Percentiles rank a stretch among this genome's conserved stretches.
phyloP scores from a whole-genome alignment of 2,113 vertebrate species.

The Entosphenus tridentatus region DNA sequence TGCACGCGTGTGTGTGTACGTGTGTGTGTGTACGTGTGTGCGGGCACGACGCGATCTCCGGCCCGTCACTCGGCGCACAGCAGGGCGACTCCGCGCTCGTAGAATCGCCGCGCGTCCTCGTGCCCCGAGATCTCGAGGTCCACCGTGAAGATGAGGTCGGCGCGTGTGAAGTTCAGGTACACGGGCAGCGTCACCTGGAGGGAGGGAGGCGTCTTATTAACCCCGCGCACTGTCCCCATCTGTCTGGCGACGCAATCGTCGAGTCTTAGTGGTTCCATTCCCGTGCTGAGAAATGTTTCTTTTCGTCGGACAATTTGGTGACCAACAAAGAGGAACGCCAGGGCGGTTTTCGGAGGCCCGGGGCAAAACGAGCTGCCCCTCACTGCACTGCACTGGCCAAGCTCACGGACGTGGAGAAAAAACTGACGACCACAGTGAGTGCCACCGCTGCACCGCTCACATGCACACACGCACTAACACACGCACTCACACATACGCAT shows the following conservation, averaged over 20 bases:
- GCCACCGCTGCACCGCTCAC: neutral
- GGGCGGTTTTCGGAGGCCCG: neutral
- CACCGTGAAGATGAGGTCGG: constrained; percentile 87
- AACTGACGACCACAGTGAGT: constrained; percentile 52
- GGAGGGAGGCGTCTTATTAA: neutral
- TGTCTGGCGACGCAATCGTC: neutral
- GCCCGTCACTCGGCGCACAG: constrained; percentile 58
- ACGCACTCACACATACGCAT: no score
- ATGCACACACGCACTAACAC: no score
- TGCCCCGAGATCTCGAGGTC: constrained; percentile 91
- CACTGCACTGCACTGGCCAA: constrained; percentile 77
- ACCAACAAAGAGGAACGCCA: neutral
- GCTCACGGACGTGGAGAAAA: constrained; percentile 42
- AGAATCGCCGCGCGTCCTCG: constrained; percentile 84
- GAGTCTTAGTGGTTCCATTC: neutral
- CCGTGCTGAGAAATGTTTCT: neutral
- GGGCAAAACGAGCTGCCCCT: constrained; percentile 33
- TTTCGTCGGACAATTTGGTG: neutral
- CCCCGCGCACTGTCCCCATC: neutral
- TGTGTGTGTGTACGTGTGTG: no score
- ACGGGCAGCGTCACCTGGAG: constrained; percentile 72
- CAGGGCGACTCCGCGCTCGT: constrained; percentile 76
- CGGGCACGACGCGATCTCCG: no score
- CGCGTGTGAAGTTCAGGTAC: constrained; percentile 89
- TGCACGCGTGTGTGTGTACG: no score